A percentile compares a stretch with the other conserved stretches of the same genome.
These are phyloP conservation scores for Sceloporus tristichus DNA, from an alignment of 2,113 vertebrate species.

Conservation along the genomic window DNA sequence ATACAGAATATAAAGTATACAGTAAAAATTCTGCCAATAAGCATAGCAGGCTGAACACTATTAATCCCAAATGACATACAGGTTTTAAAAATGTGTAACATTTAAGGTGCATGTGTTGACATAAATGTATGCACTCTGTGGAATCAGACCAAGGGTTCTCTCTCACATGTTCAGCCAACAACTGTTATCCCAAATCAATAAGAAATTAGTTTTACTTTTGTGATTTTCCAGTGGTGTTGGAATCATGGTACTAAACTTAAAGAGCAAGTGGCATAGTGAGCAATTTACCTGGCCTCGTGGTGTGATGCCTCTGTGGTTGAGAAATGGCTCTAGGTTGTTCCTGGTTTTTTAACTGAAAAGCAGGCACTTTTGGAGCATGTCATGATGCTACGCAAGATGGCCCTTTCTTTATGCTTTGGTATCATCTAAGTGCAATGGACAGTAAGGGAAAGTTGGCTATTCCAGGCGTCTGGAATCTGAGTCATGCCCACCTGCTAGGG, in stretches of 20 bases:
- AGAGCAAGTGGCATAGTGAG: background rate
- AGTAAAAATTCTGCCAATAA: no score
- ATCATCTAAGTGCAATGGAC: conserved; percentile 1
- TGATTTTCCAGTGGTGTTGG: background rate
- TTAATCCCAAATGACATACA: no score
- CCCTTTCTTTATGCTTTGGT: background rate
- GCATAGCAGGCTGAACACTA: no score
- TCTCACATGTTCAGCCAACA: background rate
- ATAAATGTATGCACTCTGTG: no score
- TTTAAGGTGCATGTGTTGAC: no score
- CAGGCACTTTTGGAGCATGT: background rate
- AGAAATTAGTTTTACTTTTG: background rate
- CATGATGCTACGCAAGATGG: background rate
- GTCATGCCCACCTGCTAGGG: conserved; percentile 18
- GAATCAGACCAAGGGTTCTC: no score
- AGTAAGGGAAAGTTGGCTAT: background rate
- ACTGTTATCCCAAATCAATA: background rate
- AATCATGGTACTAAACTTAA: no score
- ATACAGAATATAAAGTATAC: no score
- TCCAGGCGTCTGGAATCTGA: conserved; percentile 16
- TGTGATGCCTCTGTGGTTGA: background rate
- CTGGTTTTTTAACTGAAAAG: background rate
- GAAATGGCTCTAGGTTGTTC: background rate
- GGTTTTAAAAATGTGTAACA: no score
- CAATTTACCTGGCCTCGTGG: background rate